These are phyloP conservation scores for Sinella curviseta DNA, from an alignment of 1,140 invertebrate genomes.

Conservation along the genomic window DNA sequence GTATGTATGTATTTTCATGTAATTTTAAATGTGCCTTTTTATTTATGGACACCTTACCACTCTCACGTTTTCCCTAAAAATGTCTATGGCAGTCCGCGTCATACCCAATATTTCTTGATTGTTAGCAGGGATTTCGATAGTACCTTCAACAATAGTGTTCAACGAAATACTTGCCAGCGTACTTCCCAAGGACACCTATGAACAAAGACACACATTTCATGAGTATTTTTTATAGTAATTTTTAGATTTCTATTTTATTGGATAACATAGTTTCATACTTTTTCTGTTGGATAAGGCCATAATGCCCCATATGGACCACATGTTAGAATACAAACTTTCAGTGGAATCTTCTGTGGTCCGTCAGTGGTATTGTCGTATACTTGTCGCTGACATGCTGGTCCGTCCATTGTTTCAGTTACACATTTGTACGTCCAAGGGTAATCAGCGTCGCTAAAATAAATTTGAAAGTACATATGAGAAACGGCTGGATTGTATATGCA, in stretches of 20 bases:
- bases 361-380: neutral
- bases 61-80: neutral
- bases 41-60: neutral
- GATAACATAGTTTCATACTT: conserved; percentile 7
- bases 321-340: conserved; percentile 38
- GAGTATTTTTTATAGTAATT: neutral
- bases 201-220: neutral
- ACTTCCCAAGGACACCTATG: neutral
- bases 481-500: neutral
- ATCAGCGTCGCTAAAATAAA: conserved; percentile 16
- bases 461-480: conserved; percentile 1
- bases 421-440: conserved; percentile 46
- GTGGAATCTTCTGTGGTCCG: conserved; percentile 20
- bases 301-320: conserved; percentile 41
- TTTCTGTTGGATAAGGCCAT: conserved; percentile 43
- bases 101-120: neutral
- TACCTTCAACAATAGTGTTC: neutral
- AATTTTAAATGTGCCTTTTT: neutral
- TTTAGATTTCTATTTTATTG: neutral
- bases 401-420: conserved; percentile 38
- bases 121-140: neutral
- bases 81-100: neutral
- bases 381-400: conserved; percentile 42
- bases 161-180: neutral
- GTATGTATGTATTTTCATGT: too few species aligned